phyloP scores from a whole-genome alignment of 1,140 invertebrate genomes.

The Lepidurus packardi region DNA sequence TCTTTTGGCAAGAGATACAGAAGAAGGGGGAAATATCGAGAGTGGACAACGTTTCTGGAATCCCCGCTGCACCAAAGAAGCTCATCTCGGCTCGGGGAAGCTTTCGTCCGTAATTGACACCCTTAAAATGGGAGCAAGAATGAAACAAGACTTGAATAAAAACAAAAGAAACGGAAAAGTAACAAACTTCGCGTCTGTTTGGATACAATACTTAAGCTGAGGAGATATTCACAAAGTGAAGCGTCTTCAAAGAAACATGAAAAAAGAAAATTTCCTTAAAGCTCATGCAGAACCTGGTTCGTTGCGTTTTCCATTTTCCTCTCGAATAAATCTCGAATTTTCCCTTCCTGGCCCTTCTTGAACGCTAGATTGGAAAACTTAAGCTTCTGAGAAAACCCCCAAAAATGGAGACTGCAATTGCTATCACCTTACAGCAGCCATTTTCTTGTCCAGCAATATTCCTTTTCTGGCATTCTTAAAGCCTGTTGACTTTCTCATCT shows the following conservation, averaged over 20 bases:
- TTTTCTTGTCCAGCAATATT: background rate
- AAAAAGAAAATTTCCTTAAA: background rate
- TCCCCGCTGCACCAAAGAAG: background rate
- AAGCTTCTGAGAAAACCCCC: background rate
- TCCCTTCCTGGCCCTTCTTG: background rate
- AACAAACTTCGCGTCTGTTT: background rate
- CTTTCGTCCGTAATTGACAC: conserved; percentile 14
- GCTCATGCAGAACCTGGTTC: background rate
- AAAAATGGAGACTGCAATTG: background rate
- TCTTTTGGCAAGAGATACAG: background rate
- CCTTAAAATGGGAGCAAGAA: background rate
- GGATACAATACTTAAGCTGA: background rate
- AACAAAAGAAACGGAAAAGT: background rate
- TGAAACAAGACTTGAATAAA: background rate
- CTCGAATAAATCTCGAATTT: background rate
- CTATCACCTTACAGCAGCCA: background rate
- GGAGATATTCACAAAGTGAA: background rate
- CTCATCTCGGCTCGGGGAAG: background rate
- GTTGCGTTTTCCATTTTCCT: background rate
- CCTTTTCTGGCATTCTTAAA: background rate
- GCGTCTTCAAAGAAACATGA: background rate
- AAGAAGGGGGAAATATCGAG: background rate
- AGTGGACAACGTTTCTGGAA: background rate
- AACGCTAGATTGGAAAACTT: background rate
- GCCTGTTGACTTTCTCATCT: background rate